Evolutionary conservation across 1,140 invertebrate genomes (phyloP).

Genomic region (Listronotus oregonensis): DNA sequence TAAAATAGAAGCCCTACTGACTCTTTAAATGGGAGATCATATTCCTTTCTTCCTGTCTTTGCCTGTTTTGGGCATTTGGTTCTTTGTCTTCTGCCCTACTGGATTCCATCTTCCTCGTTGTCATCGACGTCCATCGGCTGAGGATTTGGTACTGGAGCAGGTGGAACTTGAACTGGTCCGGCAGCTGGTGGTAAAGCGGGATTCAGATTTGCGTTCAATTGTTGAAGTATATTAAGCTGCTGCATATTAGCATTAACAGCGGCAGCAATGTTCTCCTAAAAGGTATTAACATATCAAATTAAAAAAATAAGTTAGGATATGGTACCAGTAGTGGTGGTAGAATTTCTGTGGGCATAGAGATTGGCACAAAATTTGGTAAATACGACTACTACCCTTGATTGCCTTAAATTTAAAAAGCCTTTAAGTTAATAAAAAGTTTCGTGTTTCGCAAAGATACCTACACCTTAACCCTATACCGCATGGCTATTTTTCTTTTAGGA

Average conservation of each 20-base stretch:
- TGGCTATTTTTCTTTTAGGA: no score
- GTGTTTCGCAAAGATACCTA: no score
- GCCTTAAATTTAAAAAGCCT: no score
- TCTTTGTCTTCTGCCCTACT: not conserved
- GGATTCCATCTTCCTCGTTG: conserved; percentile 36
- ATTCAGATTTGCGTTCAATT: conserved; percentile 50
- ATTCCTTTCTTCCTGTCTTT: no score
- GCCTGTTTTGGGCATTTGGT: no score
- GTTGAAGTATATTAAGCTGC: conserved; percentile 53
- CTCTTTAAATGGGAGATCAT: no score
- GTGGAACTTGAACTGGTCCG: conserved; percentile 22
- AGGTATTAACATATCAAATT: conserved; percentile 5
- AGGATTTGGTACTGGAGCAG: conserved; percentile 37
- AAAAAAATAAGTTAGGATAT: not conserved
- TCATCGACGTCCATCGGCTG: conserved; percentile 43
- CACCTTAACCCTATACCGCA: no score
- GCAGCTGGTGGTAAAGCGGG: conserved; percentile 34
- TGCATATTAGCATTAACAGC: conserved; percentile 51
- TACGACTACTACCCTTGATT: no score
- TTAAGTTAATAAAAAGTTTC: no score
- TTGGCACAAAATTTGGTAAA: no score
- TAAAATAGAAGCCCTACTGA: no score
- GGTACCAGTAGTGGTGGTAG: conserved; percentile 27
- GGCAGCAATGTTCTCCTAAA: conserved; percentile 40
- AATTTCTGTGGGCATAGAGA: no score